These are phyloP conservation scores for Malurus cyaneus DNA, from an alignment of 2,113 vertebrate species.

Conservation along the genomic window DNA sequence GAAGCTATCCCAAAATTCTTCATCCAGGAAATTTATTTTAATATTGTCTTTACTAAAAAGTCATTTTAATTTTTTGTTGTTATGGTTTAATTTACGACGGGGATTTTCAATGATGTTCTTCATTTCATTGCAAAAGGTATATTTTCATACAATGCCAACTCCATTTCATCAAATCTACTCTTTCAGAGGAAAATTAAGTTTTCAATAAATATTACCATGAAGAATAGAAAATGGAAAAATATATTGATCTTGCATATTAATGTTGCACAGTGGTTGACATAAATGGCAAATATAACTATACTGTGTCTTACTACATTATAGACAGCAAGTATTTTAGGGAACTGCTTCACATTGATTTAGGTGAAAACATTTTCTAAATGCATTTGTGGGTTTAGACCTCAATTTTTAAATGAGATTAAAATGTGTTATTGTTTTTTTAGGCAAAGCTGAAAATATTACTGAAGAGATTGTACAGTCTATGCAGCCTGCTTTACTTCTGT, in stretches of 20 bases:
- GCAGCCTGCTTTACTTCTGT: background rate
- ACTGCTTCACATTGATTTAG: background rate
- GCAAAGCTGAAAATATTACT: background rate
- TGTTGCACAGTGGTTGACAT: background rate
- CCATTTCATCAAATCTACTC: background rate
- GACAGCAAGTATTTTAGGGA: background rate
- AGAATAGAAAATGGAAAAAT: background rate
- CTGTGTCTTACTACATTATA: background rate
- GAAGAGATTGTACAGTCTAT: background rate
- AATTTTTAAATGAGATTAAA: background rate
- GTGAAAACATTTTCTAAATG: background rate
- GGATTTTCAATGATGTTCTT: accelerated
- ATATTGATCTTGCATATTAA: background rate
- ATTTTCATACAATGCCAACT: background rate
- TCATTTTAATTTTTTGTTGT: too few relatives aligned
- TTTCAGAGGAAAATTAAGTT: background rate
- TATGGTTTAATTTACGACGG: background rate
- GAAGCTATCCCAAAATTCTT: background rate
- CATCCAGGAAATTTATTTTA: background rate
- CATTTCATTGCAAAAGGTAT: background rate
- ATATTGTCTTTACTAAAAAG: background rate
- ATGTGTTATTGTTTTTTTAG: background rate
- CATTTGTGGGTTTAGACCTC: background rate
- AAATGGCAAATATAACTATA: background rate
- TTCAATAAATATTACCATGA: background rate